Evolutionary conservation across 2,113 vertebrate genomes (phyloP).

Genomic region (Megaceryle maxima): DNA sequence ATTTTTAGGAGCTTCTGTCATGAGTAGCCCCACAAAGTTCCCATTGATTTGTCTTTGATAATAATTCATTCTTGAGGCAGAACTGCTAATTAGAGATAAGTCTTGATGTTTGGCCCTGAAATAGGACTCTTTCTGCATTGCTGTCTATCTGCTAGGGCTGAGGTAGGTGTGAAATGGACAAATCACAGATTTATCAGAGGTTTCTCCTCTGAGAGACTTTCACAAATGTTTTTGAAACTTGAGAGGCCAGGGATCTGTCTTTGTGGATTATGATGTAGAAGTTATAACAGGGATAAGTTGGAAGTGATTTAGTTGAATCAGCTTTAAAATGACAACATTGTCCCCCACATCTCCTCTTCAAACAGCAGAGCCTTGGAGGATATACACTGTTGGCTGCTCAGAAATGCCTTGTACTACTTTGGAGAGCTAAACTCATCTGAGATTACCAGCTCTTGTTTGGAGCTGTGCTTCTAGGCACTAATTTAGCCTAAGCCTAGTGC

Average conservation of each 20-base stretch:
- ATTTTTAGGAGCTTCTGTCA: not conserved
- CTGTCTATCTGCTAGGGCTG: not conserved
- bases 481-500: not conserved
- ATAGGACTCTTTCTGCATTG: not conserved
- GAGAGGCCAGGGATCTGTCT: not conserved
- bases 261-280: not conserved
- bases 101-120: not conserved
- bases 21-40: not conserved
- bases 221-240: not conserved
- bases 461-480: rapidly evolving
- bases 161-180: not conserved
- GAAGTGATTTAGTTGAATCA: not conserved
- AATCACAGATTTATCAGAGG: not conserved
- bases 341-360: not conserved
- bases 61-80: not conserved
- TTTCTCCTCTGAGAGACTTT: not conserved
- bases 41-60: not conserved
- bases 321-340: not conserved
- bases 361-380: not conserved
- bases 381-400: not conserved
- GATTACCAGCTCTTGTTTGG: not conserved
- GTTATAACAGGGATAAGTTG: not conserved
- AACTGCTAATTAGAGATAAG: not conserved
- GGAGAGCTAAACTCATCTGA: not conserved
- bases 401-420: not conserved